Evolutionary conservation across 2,888 invertebrate species (phyloP), one percentile per base, ranked within the genome.

Genomic region (Ptychoptera contaminata): DNA sequence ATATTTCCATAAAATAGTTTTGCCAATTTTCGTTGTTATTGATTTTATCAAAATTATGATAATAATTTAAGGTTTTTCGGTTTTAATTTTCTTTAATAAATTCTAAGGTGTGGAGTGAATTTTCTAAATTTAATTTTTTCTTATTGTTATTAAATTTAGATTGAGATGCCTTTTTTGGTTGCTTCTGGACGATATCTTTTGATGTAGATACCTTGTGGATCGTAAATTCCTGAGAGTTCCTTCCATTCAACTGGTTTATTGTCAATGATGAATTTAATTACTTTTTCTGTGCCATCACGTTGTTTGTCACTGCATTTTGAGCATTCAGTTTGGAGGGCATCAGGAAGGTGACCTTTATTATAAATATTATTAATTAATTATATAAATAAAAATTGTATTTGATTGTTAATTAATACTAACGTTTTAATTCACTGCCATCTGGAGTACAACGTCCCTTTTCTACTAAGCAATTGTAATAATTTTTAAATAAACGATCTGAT

Each of bases 311-410:
- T 78, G 58, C 83, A 84, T 58, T 79, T 78, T 44, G 56, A 54
- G 59, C 83, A 84, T 42, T 76, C 76, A 3, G 72, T 75, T 50
- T 71, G 63, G 37, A 83, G 60, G 1, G 84, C 84, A 50, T 85
- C 84, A 1, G 83, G 82, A 2, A 85, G 67, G 2, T 71, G 64
- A 11, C 36, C 36, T 36, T 32, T 32, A 32, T 11, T 32, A 7
- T 23, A 23, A 23, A 23, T 23, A 23, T 23, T 23, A 5, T 23
- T 23, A 23, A 23, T 23, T 5, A 5, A 23, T 23, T 23, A 5
- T 23, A 23, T 5, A 7, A 23, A 23, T 7, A 23, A 23, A 23
- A 39, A n/a, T 39, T 46, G 34, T 67, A 73, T 14, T 11, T 35
- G 30, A 30, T 8, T 8, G n/a, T 71, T 58, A 12, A 12, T 11